These are phyloP conservation scores for Phaethon lepturus DNA, from an alignment of 2,113 vertebrate genomes.

Conservation along the genomic window DNA sequence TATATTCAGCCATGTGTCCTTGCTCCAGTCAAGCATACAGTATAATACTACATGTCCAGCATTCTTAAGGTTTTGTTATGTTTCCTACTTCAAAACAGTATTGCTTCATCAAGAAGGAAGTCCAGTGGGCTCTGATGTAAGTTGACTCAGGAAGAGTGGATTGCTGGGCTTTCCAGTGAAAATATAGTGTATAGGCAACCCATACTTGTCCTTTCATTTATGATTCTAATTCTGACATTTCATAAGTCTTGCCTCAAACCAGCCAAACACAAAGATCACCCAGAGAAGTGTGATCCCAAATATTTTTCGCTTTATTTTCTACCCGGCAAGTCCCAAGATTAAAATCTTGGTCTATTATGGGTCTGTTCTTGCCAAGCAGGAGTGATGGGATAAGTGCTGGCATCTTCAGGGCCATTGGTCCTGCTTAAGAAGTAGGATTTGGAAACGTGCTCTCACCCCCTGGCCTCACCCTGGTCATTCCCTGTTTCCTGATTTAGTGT, in stretches of 20 bases:
- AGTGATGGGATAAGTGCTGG: neutral
- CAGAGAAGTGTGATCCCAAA: neutral
- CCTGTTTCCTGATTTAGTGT: neutral
- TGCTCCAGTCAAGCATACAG: neutral
- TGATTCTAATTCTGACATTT: neutral
- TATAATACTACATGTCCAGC: neutral
- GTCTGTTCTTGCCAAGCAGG: neutral
- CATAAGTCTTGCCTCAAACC: neutral
- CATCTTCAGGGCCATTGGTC: neutral
- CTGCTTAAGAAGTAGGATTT: accelerated
- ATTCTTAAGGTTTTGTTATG: neutral
- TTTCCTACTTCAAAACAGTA: neutral
- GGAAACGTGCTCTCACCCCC: neutral
- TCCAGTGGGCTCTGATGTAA: neutral
- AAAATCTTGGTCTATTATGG: neutral
- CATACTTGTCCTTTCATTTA: neutral
- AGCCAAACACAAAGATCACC: neutral
- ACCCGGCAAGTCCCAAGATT: neutral
- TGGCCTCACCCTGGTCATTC: neutral
- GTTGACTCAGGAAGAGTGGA: neutral
- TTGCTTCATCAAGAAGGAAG: neutral
- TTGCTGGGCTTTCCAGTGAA: neutral
- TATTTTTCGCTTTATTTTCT: neutral
- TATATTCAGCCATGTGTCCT: neutral
- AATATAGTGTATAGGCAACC: neutral